phyloP scores from a whole-genome alignment of 1,140 invertebrate species.

The Drosophila punjabiensis region DNA sequence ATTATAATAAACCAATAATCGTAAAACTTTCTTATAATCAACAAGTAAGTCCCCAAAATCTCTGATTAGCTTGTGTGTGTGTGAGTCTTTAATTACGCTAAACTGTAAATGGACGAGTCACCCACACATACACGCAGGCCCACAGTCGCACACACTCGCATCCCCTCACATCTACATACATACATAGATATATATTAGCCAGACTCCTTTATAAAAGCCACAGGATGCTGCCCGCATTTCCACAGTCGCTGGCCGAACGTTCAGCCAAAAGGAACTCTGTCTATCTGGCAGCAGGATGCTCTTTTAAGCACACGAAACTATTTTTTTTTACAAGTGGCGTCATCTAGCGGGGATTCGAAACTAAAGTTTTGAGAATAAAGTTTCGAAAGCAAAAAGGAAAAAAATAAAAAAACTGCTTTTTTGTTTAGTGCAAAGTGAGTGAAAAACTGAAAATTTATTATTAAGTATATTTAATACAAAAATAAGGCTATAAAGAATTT shows the following conservation, averaged over 20 bases:
- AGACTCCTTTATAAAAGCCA: conserved; percentile 72
- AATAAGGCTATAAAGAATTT: neutral
- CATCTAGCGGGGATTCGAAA: conserved; percentile 17
- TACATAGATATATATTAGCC: conserved; percentile 20
- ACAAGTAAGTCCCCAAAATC: conserved; percentile 3
- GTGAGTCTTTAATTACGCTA: conserved; percentile 23
- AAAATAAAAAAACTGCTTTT: conserved; percentile 4
- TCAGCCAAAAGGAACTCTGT: conserved; percentile 51
- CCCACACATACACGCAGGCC: conserved; percentile 19
- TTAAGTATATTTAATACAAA: neutral
- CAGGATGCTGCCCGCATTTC: conserved; percentile 66
- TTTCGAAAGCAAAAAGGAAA: neutral
- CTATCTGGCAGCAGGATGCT: neutral
- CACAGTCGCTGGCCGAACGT: conserved; percentile 77
- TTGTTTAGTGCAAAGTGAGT: conserved; percentile 34
- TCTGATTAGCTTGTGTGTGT: conserved; percentile 35
- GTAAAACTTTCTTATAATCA: neutral
- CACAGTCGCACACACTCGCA: conserved; percentile 16
- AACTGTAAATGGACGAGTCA: conserved; percentile 29
- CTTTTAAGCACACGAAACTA: conserved; percentile 8
- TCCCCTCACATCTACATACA: conserved; percentile 4
- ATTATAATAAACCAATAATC: neutral
- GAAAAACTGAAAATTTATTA: neutral
- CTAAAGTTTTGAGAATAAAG: neutral
- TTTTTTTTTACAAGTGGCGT: conserved; percentile 38